These are phyloP conservation scores for Podarcis muralis DNA, from an alignment of 2,113 vertebrate species.

Conservation along the genomic window DNA sequence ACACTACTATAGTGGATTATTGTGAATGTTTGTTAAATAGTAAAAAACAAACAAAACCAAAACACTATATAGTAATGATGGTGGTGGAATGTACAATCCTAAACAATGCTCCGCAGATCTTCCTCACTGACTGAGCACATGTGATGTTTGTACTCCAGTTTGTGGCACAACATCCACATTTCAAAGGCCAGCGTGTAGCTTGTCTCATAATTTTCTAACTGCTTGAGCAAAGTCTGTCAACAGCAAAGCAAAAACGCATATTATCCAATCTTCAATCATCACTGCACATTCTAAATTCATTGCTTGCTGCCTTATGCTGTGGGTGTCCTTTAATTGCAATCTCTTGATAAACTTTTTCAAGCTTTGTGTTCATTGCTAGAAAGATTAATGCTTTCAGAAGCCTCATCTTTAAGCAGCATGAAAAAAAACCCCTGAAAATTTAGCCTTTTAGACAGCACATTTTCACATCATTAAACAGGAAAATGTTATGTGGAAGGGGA, in stretches of 20 bases:
- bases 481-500: background rate
- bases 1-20: background rate
- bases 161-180: background rate
- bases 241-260: background rate
- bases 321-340: slow-evolving; percentile 15
- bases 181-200: background rate
- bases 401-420: slow-evolving; percentile 31
- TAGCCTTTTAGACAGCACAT: slow-evolving; percentile 20
- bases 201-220: slow-evolving; percentile 1
- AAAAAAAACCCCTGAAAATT: background rate
- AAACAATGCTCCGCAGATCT: background rate
- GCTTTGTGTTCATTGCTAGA: slow-evolving; percentile 26
- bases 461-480: slow-evolving; percentile 35
- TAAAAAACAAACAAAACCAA: background rate
- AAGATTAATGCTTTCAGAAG: slow-evolving; percentile 36
- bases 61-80: background rate
- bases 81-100: background rate
- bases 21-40: background rate
- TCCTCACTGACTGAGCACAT: background rate
- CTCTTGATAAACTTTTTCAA: slow-evolving; percentile 34
- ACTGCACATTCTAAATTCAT: background rate
- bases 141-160: background rate
- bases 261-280: slow-evolving; percentile 9
- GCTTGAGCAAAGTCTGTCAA: slow-evolving; percentile 1
- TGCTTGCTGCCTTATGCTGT: background rate